These are phyloP conservation scores for Acleris emargana DNA, from an alignment of 2,888 invertebrate species.

Conservation along the genomic window DNA sequence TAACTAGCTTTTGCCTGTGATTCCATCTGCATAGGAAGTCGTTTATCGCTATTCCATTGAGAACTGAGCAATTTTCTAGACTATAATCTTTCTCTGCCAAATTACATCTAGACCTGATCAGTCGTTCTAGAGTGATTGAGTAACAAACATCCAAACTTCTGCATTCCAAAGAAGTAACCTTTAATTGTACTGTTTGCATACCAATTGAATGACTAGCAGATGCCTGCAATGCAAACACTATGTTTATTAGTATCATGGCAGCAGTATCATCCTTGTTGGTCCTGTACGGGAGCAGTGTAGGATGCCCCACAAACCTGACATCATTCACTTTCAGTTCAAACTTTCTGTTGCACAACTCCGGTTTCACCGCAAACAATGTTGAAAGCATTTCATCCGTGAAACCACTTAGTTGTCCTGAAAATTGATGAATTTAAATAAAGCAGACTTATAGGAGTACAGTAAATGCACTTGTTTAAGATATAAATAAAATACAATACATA, in stretches of 20 bases:
- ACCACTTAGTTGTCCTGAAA: slow-evolving; percentile 86
- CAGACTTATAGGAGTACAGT: neutral
- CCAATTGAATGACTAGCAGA: slow-evolving; percentile 95
- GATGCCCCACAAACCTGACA: slow-evolving; percentile 97
- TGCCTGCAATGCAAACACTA: slow-evolving; percentile 96
- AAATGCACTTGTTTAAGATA: neutral
- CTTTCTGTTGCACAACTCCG: slow-evolving; percentile 94
- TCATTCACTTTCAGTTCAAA: slow-evolving; percentile 98
- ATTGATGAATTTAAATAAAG: neutral
- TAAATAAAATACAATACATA: too few species aligned
- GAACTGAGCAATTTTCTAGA: too few species aligned
- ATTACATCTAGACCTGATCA: too few species aligned
- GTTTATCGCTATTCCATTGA: too few species aligned
- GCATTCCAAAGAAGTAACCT: too few species aligned
- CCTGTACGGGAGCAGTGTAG: slow-evolving; percentile 89
- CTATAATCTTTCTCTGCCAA: too few species aligned
- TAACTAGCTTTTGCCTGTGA: too few species aligned
- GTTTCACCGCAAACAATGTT: slow-evolving; percentile 95
- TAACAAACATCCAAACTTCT: too few species aligned
- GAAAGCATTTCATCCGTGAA: slow-evolving; percentile 94
- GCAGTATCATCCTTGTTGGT: slow-evolving; percentile 87
- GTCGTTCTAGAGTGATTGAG: too few species aligned
- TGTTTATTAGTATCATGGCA: slow-evolving; percentile 91
- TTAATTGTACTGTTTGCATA: slow-evolving; percentile 49
- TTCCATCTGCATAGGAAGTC: too few species aligned